Conservation (phyloP, 2,113 vertebrate genomes). For the Pagrus major region DNA sequence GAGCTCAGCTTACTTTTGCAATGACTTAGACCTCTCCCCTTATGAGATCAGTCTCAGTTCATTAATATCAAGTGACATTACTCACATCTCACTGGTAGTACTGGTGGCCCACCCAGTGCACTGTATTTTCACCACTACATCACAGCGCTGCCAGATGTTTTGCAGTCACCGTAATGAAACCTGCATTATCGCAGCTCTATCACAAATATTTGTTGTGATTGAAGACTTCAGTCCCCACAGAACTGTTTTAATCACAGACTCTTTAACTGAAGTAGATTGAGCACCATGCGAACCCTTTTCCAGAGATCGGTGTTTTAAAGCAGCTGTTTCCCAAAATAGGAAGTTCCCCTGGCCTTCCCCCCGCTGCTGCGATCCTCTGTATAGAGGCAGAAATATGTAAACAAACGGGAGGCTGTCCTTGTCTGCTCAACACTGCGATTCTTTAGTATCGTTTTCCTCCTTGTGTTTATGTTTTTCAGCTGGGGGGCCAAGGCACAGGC, state of each 20-base stretch:
- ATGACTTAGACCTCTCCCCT: conserved; percentile 44
- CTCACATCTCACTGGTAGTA: conserved; percentile 33
- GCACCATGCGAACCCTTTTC: conserved; percentile 22
- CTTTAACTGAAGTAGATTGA: conserved; percentile 30
- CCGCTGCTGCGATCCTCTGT: conserved; percentile 44
- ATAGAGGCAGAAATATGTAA: conserved; percentile 74
- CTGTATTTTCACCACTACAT: conserved; percentile 8
- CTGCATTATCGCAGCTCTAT: neutral
- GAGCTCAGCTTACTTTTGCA: conserved; percentile 68
- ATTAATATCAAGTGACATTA: conserved; percentile 77
- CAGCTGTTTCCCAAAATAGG: conserved; percentile 79
- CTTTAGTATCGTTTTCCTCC: conserved; percentile 34
- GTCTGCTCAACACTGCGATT: conserved; percentile 35
- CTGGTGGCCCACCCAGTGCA: conserved; percentile 38
- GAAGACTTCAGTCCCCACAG: neutral
- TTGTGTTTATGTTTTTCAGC: conserved; percentile 56
- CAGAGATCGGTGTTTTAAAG: conserved; percentile 63
- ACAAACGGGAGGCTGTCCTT: conserved; percentile 60
- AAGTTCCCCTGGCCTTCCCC: conserved; percentile 53
- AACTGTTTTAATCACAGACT: conserved; percentile 5
- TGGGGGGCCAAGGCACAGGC: conserved; percentile 26
- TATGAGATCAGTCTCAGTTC: conserved; percentile 65
- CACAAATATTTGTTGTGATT: conserved; percentile 1
- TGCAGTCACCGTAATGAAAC: conserved; percentile 5
- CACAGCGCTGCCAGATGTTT: conserved; percentile 40